Evolutionary conservation across 2,113 vertebrate species (phyloP).

Genomic region (Turdus rufiventris): DNA sequence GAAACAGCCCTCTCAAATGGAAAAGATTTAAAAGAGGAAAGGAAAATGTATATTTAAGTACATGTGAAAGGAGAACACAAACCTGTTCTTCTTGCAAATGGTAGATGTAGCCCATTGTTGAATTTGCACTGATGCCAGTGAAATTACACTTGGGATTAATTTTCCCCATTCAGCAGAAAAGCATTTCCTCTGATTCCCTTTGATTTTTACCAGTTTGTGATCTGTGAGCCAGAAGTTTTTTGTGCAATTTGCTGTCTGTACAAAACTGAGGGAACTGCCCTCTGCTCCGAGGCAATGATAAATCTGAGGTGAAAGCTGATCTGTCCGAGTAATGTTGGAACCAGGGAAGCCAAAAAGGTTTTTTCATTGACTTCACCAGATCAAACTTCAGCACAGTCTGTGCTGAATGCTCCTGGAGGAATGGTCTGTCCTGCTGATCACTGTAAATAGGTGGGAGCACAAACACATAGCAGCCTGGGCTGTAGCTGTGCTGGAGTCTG

Average conservation of each 20-base stretch:
- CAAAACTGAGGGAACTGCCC: background rate
- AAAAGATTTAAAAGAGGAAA: background rate
- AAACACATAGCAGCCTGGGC: background rate
- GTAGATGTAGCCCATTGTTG: background rate
- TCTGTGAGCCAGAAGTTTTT: background rate
- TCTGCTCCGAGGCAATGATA: background rate
- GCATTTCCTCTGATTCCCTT: background rate
- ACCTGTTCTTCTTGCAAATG: background rate
- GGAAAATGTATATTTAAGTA: background rate
- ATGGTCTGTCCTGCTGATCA: rapidly evolving
- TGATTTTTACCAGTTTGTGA: conserved; percentile 15
- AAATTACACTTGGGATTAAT: background rate
- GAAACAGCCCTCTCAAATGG: background rate
- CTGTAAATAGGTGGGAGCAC: background rate
- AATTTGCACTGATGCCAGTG: background rate
- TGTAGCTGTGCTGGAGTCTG: background rate
- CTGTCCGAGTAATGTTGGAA: background rate
- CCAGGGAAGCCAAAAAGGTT: background rate
- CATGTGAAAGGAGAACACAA: background rate
- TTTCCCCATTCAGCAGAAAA: background rate
- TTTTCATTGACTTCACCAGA: background rate
- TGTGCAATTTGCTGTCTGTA: background rate
- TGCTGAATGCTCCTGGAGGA: background rate
- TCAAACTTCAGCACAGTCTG: background rate
- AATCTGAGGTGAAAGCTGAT: background rate